These are phyloP conservation scores for Spodoptera litura DNA, from an alignment of 1,140 invertebrate genomes.

Conservation along the genomic window DNA sequence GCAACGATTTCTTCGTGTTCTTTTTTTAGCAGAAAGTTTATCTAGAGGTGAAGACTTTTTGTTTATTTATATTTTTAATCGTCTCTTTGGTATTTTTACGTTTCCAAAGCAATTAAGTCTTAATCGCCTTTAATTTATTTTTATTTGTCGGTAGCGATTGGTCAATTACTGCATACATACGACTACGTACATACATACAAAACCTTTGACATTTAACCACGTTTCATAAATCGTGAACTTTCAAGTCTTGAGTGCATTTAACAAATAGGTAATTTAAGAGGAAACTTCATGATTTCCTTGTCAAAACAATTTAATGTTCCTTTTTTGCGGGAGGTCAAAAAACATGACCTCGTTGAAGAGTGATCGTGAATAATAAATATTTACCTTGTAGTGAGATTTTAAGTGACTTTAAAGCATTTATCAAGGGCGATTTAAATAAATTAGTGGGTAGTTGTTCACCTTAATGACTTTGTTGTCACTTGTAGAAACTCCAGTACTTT, in stretches of 20 bases:
- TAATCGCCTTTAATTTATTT: background rate
- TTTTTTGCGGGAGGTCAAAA: constrained; percentile 38
- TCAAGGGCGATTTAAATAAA: constrained; percentile 29
- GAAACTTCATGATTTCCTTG: constrained; percentile 32
- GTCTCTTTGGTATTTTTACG: background rate
- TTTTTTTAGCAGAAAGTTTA: background rate
- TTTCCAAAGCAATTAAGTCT: background rate
- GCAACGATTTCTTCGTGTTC: background rate
- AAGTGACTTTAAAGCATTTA: constrained; percentile 38
- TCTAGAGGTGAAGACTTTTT: background rate
- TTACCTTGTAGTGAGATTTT: constrained; percentile 40
- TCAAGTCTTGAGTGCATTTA: background rate
- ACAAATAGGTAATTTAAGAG: constrained; percentile 10
- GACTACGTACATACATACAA: background rate
- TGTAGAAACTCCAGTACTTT: background rate
- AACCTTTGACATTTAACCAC: background rate
- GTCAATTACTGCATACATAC: background rate
- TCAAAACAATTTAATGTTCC: constrained; percentile 1
- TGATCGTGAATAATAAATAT: constrained; percentile 42
- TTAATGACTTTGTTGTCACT: background rate
- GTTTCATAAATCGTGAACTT: background rate
- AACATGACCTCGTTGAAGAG: constrained; percentile 34
- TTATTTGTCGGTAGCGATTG: background rate
- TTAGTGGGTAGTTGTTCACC: constrained; percentile 7
- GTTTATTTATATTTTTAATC: constrained; percentile 1